Evolutionary conservation across 2,113 vertebrate species (phyloP).

Genomic region (Xerus inauris): DNA sequence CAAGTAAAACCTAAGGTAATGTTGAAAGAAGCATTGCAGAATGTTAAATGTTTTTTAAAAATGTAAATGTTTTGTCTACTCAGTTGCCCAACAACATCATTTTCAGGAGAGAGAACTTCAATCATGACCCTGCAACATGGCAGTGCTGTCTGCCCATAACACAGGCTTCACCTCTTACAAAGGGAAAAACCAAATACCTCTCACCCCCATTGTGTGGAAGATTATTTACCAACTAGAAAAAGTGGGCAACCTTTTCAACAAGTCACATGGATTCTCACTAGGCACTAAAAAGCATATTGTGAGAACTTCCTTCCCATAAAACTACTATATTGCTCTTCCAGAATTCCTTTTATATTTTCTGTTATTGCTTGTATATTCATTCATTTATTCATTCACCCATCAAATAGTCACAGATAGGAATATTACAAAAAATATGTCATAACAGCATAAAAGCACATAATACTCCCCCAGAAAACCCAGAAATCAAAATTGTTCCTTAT

Average conservation of each 20-base stretch:
- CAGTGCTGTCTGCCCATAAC: neutral
- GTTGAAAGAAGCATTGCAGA: neutral
- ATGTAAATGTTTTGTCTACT: neutral
- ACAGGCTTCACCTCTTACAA: neutral
- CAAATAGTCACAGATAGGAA: neutral
- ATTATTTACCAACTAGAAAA: neutral
- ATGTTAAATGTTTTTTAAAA: neutral
- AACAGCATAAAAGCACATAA: neutral
- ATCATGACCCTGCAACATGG: neutral
- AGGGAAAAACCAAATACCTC: neutral
- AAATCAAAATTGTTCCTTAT: neutral
- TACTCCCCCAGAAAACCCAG: neutral
- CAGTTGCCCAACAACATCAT: neutral
- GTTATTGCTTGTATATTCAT: neutral
- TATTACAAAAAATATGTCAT: neutral
- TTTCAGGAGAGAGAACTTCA: neutral
- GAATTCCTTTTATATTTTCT: neutral
- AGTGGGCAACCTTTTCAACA: neutral
- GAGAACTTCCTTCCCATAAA: neutral
- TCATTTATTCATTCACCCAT: neutral
- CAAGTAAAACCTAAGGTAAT: neutral
- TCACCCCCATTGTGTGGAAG: neutral
- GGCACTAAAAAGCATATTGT: neutral
- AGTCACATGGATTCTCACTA: neutral
- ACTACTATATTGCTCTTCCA: neutral